These are phyloP conservation scores for Drosophila repletoides DNA, from an alignment of 1,140 invertebrate genomes.

Conservation along the genomic window DNA sequence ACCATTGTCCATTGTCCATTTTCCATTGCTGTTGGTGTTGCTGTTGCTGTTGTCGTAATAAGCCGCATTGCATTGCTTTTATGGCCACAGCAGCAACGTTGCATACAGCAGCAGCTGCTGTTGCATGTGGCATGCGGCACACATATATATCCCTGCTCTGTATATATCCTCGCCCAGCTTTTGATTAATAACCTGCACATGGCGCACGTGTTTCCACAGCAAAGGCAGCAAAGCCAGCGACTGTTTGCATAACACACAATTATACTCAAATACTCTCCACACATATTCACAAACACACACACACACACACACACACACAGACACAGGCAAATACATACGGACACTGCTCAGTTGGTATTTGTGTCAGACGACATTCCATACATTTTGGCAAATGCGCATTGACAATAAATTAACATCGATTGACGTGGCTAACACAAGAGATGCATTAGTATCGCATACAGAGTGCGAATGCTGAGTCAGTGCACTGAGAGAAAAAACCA, in stretches of 20 bases:
- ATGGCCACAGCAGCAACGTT: constrained; percentile 18
- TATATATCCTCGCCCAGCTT: constrained; percentile 18
- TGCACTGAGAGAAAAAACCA: constrained; percentile 28
- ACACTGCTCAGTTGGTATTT: constrained; percentile 29
- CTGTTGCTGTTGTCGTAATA: constrained; percentile 26
- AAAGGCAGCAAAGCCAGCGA: constrained; percentile 43
- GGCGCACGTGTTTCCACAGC: constrained; percentile 70
- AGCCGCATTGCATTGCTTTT: constrained; percentile 38
- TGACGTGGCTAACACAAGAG: constrained; percentile 44
- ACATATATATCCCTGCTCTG: too few species aligned
- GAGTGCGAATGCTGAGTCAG: not conserved
- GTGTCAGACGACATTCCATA: constrained; percentile 36
- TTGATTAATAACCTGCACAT: constrained; percentile 78
- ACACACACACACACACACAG: constrained; percentile 5
- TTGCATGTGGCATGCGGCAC: constrained; percentile 14
- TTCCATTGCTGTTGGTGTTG: not conserved
- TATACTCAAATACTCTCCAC: constrained; percentile 26
- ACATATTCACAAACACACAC: constrained; percentile 5
- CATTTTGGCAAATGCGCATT: constrained; percentile 57
- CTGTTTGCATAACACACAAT: constrained; percentile 62
- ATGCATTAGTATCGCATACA: constrained; percentile 25
- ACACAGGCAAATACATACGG: not conserved
- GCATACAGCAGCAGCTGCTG: not conserved
- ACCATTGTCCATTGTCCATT: not conserved
- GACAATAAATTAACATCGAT: constrained; percentile 80